Percentiles rank a stretch among this genome's conserved stretches.
Conservation (phyloP, 2,888 invertebrate genomes). For the Pinctada fucata region DNA sequence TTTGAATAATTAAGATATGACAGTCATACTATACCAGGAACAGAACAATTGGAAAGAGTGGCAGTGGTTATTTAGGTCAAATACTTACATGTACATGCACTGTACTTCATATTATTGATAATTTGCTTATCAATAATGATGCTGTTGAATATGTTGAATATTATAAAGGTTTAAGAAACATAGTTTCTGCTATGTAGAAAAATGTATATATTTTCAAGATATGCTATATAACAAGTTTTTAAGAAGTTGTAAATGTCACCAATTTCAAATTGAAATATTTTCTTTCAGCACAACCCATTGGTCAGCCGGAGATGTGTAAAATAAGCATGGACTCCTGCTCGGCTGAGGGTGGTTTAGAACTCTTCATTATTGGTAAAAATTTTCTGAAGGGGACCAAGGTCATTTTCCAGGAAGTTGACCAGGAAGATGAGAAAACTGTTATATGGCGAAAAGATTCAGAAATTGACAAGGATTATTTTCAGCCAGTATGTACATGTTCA, state of each 20-base stretch:
- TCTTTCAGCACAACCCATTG: constrained; percentile 77
- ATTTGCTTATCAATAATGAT: too few species aligned
- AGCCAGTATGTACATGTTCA: constrained; percentile 64
- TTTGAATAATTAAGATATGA: too few species aligned
- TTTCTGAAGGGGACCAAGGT: constrained; percentile 77
- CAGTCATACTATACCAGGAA: too few species aligned
- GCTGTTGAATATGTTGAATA: not conserved
- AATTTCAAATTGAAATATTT: not conserved
- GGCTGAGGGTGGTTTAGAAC: constrained; percentile 73
- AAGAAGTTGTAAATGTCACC: too few species aligned
- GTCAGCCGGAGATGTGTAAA: constrained; percentile 77
- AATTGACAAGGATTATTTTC: constrained; percentile 76
- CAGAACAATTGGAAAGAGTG: too few species aligned
- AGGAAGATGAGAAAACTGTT: constrained; percentile 63
- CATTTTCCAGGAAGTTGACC: constrained; percentile 73
- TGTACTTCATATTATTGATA: too few species aligned
- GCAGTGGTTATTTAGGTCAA: too few species aligned
- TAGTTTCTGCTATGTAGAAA: too few species aligned
- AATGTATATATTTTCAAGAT: too few species aligned
- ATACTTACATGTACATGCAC: too few species aligned
- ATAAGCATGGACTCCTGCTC: constrained; percentile 71
- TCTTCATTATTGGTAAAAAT: constrained; percentile 78
- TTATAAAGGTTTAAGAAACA: not conserved
- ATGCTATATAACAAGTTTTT: too few species aligned
- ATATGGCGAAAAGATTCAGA: constrained; percentile 76